These are phyloP conservation scores for Drosophila lacertosa DNA, from an alignment of 1,140 invertebrate genomes.

Conservation along the genomic window DNA sequence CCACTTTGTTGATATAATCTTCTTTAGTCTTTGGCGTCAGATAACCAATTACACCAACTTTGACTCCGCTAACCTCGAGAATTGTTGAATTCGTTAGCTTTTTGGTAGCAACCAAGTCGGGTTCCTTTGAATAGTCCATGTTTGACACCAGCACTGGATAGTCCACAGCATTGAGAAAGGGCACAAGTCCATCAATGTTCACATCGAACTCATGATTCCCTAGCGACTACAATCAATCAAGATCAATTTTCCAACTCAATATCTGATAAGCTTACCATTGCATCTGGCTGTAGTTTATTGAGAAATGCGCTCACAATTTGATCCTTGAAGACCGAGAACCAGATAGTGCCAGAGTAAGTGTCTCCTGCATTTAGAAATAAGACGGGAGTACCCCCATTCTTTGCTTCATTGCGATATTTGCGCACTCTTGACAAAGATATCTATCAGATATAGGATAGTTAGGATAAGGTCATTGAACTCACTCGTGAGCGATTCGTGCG, in stretches of 20 bases:
- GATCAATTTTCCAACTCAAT: background rate
- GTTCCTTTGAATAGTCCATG: slow-evolving; percentile 88
- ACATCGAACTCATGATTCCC: slow-evolving; percentile 98
- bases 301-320: slow-evolving; percentile 90
- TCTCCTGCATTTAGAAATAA: slow-evolving; percentile 94
- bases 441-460: too few relatives aligned
- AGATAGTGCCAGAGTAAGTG: slow-evolving; percentile 93
- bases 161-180: slow-evolving; percentile 89
- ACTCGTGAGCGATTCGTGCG: slow-evolving; percentile 88
- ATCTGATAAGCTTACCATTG: slow-evolving; percentile 88
- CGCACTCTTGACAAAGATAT: too few relatives aligned
- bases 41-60: slow-evolving; percentile 95
- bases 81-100: slow-evolving; percentile 88
- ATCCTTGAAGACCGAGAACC: slow-evolving; percentile 92
- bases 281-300: slow-evolving; percentile 91
- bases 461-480: slow-evolving; percentile 41
- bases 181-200: slow-evolving; percentile 88
- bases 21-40: slow-evolving; percentile 91
- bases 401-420: slow-evolving; percentile 85
- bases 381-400: slow-evolving; percentile 86
- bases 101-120: slow-evolving; percentile 84
- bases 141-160: slow-evolving; percentile 92
- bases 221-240: slow-evolving; percentile 88
- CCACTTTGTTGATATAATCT: slow-evolving; percentile 87
- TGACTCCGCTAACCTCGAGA: slow-evolving; percentile 86